Evolutionary conservation across 2,888 invertebrate species (phyloP), one percentile per base, ranked within the genome.

Genomic region (Spodoptera littoralis): DNA sequence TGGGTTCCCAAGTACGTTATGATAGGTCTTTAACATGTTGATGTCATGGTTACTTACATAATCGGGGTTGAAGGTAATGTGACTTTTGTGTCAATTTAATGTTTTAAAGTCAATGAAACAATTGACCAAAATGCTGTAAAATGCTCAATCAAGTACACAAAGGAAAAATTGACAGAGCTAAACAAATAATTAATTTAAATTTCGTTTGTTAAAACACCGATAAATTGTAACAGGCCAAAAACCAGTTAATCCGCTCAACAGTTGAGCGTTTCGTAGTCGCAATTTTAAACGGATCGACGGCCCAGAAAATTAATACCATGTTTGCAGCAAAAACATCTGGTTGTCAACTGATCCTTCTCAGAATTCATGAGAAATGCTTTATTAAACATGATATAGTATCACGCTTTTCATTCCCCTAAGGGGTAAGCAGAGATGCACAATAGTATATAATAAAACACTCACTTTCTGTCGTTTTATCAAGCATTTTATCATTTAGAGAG

Each of bases 271-370:
- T 64, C 62, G 52, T 63, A 72, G 73, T 73, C 66, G 64, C 60
- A 64, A 77, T 73, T 65, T 65, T 61, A 57, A 65, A 69, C 70
- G 77, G 76, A 48, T 68, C 80, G 72, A 42, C 74, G 78, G 59
- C 60, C 69, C 67, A 77, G 80, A 84, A 83, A 85, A 85, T 85
- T 80, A 79, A 81, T 79, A 75, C 78, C 72, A 77, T 76, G 70
- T 77, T 75, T 60, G 60, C 60, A 57, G 58, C 57, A 52, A 43
- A 69, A 58, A 75, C 49, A 72, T 60, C 51, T 64, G 60, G 58
- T 52, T 76, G 69, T 73, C 64, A 69, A 65, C 47, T 52, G 48
- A 60, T 73, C 54, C 56, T 52, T 65, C 56, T 76, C 63, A 56
- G 22, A 36, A 63, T 66, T 71, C 49, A 49, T 59, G 44, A 59